Base-by-base conservation (phyloP, 2,113 vertebrate species). In the Mola mola region DNA sequence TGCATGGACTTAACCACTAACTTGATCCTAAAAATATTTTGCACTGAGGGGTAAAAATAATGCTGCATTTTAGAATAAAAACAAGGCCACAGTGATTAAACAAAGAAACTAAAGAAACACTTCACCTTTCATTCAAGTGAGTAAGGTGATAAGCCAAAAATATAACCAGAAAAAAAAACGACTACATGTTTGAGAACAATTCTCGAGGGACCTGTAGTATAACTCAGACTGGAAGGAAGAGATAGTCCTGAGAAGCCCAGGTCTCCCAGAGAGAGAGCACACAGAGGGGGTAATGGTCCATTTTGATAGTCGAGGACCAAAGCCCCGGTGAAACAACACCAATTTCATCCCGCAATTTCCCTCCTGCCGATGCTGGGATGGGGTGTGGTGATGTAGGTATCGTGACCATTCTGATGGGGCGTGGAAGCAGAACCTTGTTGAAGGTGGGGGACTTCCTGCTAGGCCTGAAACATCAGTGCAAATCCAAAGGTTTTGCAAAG, bases 271-370 rank as follows among this genome's bases (percentile, higher is more conserved):
- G 78, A 38, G 78, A 74, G 51, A 68, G 52, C 83, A 53, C 69
- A 86, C 83, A 44, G 72, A 77, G 79, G 80, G 50, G 76, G 82
- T 87, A 88, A 88, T 84, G 79, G 82, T 65, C 80, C 80, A 83
- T 88, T 87, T 81, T 83, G 77, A 87, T 72, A 78, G 68, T 69
- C 37, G 53, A 72, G 37, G 74, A 78, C 74, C 67, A 66, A 75
- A 83, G 64, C 77, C 81, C 79, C 48, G 64, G 72, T 80, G 64
- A 66, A 85, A 88, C 84, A 88, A 84, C 78, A 86, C 75, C 87
- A 85, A 88, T 87, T 87, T 88, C 67, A 75, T 55, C 50, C 49
- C 7, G 75, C 85, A 85, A 88, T 90, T 88, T 88, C 81, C 88
- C 88, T 76, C 87, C 88, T 66, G 81, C 40, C 17, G 85, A 70